Evolutionary conservation across 2,113 vertebrate genomes (phyloP), one percentile per base, ranked within the genome.

Genomic region (Clarias batrachus): DNA sequence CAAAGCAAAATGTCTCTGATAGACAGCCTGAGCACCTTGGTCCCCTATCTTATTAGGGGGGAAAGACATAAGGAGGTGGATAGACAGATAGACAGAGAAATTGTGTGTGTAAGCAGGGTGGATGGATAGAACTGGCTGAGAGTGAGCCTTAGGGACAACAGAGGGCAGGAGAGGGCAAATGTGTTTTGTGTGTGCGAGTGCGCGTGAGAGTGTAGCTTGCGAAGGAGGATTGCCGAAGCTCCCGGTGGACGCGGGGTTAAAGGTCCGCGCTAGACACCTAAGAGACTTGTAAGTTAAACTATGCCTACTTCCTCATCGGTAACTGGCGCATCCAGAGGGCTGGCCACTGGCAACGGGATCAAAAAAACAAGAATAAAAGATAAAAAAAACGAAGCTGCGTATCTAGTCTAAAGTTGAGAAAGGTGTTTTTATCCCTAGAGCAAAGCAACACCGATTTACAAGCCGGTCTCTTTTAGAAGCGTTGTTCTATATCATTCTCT

Each of bases 41-140:
- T 87, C 87, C 85, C 85, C 63, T 37, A 63, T 88, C 89, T 90
- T 87, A 89, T 91, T 91, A 92, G 81, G 68, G 60, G 25, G 25
- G 8, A 78, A 80, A 77, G 86, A 62, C 88, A 76, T 57, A 57
- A 65, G 62, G 57, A 16, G 56, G 82, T 66, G 60, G 84, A 65
- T 82, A 81, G 83, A 63, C n/a, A 60, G 62, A 54, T 33, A 37
- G 71, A 54, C 54, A 70, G 37, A 66, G 65, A 60, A 54, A 87
- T 76, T 56, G 63, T 41, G 81, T 79, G 66, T 86, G 56, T 66
- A 59, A 68, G 79, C 37, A 27, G 33, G 27, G 76, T 77, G 41
- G 86, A 88, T 80, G 48, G 62, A 76, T 83, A 71, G 85, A 88
- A 81, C 81, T 81, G 80, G 88, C 81, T 57, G 74, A 79, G 66